phyloP scores from a whole-genome alignment of 53 echinoderm and acorn worm genomes.

The Henricia sp. region DNA sequence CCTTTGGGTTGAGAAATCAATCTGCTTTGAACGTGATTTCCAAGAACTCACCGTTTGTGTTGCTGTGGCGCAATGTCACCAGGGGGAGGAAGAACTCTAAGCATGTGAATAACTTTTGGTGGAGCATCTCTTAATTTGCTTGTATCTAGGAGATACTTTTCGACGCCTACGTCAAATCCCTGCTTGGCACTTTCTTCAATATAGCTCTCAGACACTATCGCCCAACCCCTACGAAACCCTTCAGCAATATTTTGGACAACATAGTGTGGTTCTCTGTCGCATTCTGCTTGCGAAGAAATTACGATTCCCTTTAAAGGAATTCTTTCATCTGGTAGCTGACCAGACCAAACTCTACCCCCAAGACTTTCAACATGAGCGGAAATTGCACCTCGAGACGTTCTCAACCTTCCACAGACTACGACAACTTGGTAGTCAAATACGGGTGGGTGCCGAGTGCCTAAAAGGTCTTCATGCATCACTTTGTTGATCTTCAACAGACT shows the following conservation, averaged over 20 bases:
- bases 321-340: background rate
- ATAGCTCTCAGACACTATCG: background rate
- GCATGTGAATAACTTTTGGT: background rate
- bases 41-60: background rate
- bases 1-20: background rate
- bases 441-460: background rate
- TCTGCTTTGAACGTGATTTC: background rate
- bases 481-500: background rate
- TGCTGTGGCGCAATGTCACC: background rate
- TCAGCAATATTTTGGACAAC: background rate
- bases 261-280: background rate
- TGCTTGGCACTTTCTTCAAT: background rate
- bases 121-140: slow-evolving; percentile 1
- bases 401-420: background rate
- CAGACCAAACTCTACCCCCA: background rate
- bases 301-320: background rate
- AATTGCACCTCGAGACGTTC: background rate
- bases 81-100: slow-evolving; percentile 9
- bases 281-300: background rate
- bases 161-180: background rate
- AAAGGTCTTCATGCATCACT: background rate
- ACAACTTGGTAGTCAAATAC: background rate
- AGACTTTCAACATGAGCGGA: background rate
- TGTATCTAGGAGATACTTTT: background rate
- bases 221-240: slow-evolving; percentile 20